Base-by-base conservation (phyloP, 2,888 invertebrate species). In the Sicus ferrugineus region DNA sequence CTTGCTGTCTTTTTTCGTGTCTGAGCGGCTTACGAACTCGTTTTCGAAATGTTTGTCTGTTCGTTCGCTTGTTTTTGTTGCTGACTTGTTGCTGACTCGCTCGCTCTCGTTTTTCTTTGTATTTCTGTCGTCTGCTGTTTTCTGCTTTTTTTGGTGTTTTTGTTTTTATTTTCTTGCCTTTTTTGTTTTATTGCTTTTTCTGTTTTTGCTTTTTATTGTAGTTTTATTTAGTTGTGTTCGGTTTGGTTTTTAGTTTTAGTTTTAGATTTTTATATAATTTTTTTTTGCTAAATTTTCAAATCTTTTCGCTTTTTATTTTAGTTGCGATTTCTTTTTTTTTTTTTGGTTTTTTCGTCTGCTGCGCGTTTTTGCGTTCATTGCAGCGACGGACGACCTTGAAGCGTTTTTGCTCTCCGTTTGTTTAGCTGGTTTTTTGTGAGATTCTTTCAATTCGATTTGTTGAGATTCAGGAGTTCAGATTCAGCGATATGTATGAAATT, bases 1-100 rank as follows among this genome's bases (percentile, higher is more conserved):
- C 64, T 70, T 72, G 63, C 61, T 26, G 30, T 52, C 30, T 48
- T 68, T 7, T 67, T 54, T 65, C 56, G 50, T 52, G 11, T 52
- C 26, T 46, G 26, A 30, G 26, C 66, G 64, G 62, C 63, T 69
- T 72, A 72, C 73, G 71, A 54, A 70, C 71, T 70, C 69, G 69
- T 70, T 74, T 70, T 68, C 59, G 54, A 48, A 67, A 19, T 59
- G n/a, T 67, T 70, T 69, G 1, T 54, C 28, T 63, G 62, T 30
- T 21, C 30, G 34, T 68, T n/a, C 19, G 11, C 46, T 50, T 19
- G 28, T 67, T 42, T 54, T 23, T 16, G 28, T 26, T 54, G 5
- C 16, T 42, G 42, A 34, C 34, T 34, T 9, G 14, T 34, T 9
- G 14, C 34, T 34, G 34, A 7, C 34, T 34, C 23, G 21, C 11